Base-by-base conservation (phyloP, 2,113 vertebrate genomes). In the Apodemus speciosus region DNA sequence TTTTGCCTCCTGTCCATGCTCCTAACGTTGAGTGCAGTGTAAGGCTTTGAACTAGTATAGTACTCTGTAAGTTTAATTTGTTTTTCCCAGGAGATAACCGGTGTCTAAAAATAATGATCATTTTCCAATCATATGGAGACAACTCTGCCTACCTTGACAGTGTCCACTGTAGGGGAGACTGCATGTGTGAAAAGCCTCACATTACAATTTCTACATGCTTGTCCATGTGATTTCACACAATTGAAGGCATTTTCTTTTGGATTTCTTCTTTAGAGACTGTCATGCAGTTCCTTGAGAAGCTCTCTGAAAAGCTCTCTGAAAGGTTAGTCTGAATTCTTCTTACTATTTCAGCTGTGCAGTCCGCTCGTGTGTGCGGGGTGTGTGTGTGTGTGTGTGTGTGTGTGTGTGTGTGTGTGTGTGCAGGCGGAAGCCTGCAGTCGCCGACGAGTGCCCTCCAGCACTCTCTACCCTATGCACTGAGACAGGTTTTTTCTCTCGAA, bases 281-380 rank as follows among this genome's bases (percentile, higher is more conserved):
- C 95, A 99, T 98, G 98, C 98, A 98, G 69, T 99, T 99, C 97
- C 98, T 99, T 76, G 98, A 99, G 97, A 98, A 99, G 94, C 98
- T 99, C 91, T 99, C 99, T 83, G 98, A 99, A 91, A 99, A 98
- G 95, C 98, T 99, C 88, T 98, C 98, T 68, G 98, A 99, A 97
- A 99, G 99, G 99, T 99, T 97, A 53, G 97, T 97, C 43, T 92
- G 84, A 58, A 95, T 93, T 95, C 79, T 89, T 2, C 85, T 80
- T 68, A 46, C 51, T 79, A 20, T 64, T 60, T 72, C 35, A 71
- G 38, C 79, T 71, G 38, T 84, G 8, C 32, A 40, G 62, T 89
- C 80, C 49, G 20, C 79, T 81, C 49, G 2, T 51, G 81, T 46
- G 60, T 84, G 60, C 62, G 40, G 38, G 46, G 9, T 64, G 16